Evolutionary conservation across 30 jellyfish, hydroid and myxozoan species (phyloP).

Genomic region (Catostylus mosaicus): DNA sequence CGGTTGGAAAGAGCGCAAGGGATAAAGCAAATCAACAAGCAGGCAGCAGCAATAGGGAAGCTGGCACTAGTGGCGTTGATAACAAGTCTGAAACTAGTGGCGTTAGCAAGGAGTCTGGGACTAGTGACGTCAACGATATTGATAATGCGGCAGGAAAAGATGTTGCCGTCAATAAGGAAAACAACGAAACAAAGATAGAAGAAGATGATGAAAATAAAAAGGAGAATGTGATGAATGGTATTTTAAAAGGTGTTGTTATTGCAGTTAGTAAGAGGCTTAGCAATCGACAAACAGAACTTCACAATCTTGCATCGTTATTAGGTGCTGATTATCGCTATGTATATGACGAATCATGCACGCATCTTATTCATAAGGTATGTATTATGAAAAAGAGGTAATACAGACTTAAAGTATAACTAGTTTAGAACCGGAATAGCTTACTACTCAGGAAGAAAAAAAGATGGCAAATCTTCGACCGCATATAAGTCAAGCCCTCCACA

Average conservation of each 20-base stretch:
- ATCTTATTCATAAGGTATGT: conserved; percentile 83
- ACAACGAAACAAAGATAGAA: not conserved
- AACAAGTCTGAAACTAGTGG: not conserved
- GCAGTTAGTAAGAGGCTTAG: conserved; percentile 77
- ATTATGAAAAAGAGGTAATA: not conserved
- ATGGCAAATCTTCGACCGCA: too few species aligned
- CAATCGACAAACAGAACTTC: conserved; percentile 63
- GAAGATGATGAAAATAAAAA: not conserved
- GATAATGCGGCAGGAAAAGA: not conserved
- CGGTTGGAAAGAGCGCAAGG: not conserved
- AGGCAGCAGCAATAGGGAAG: conserved; percentile 1
- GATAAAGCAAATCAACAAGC: not conserved
- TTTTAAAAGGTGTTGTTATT: conserved; percentile 70
- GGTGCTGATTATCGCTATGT: conserved; percentile 85
- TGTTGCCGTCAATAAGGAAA: not conserved
- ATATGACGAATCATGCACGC: conserved; percentile 89
- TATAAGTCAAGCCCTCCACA: too few species aligned
- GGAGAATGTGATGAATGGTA: conserved; percentile 8
- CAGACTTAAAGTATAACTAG: not conserved
- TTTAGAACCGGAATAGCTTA: too few species aligned
- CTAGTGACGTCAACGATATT: not conserved
- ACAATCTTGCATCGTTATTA: conserved; percentile 50
- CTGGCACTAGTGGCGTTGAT: not conserved
- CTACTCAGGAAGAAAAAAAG: too few species aligned
- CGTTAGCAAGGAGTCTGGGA: not conserved